A percentile compares a stretch with the other conserved stretches of the same genome.
phyloP scores from a whole-genome alignment of 1,140 invertebrate genomes.

The Megalonaias nervosa region DNA sequence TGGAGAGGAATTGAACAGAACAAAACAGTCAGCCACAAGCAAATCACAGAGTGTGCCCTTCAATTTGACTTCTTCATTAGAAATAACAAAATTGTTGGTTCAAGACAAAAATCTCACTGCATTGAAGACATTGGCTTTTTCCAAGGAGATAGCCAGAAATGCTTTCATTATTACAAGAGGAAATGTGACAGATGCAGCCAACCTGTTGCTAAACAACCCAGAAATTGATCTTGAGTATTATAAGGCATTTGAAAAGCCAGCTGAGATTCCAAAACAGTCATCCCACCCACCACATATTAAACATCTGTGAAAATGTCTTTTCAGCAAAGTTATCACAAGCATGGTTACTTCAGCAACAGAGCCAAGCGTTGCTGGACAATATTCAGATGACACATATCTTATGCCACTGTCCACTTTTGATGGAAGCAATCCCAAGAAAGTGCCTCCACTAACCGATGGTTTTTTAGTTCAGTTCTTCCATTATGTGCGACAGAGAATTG shows the following conservation, averaged over 20 bases:
- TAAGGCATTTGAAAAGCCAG: too few species aligned
- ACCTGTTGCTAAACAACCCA: conserved; percentile 38
- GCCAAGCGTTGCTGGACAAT: not conserved
- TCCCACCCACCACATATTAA: conserved; percentile 14
- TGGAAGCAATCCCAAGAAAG: conserved; percentile 19
- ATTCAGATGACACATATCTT: conserved; percentile 18
- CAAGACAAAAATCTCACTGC: conserved; percentile 39
- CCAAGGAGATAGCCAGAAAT: conserved; percentile 36
- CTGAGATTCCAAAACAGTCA: not conserved
- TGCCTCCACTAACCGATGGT: conserved; percentile 21
- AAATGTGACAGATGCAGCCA: conserved; percentile 45
- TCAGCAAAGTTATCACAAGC: not conserved
- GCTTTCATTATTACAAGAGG: conserved; percentile 48
- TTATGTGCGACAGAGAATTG: conserved; percentile 60
- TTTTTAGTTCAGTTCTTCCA: conserved; percentile 53
- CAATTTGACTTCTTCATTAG: not conserved
- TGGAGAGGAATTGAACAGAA: conserved; percentile 2
- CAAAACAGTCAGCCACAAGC: not conserved
- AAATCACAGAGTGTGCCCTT: not conserved
- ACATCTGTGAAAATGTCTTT: conserved; percentile 10
- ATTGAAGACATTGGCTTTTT: conserved; percentile 50
- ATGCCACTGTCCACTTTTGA: conserved; percentile 30
- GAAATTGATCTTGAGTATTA: conserved; percentile 9
- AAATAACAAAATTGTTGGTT: conserved; percentile 6
- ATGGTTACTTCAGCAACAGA: conserved; percentile 5